Evolutionary conservation across 2,113 vertebrate species (phyloP).

Genomic region (Urocolius indicus): DNA sequence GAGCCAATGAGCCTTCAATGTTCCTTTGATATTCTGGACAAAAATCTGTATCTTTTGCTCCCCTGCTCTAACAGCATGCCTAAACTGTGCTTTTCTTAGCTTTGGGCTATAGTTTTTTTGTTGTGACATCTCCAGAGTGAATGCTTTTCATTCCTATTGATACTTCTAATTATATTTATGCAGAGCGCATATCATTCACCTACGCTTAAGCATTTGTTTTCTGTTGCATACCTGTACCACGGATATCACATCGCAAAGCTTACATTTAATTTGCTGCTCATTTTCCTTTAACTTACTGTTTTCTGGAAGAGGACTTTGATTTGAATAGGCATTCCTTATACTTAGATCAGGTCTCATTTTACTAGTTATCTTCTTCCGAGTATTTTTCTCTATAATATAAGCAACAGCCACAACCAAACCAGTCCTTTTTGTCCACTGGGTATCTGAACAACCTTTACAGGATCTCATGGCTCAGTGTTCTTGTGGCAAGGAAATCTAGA

Average conservation of each 20-base stretch:
- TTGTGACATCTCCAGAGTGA: slow-evolving; percentile 1
- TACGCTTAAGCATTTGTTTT: background rate
- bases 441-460: slow-evolving; percentile 7
- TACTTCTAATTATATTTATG: background rate
- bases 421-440: background rate
- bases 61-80: background rate
- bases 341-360: background rate
- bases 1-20: background rate
- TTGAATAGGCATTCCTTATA: background rate
- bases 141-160: slow-evolving; percentile 36
- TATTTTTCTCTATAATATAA: background rate
- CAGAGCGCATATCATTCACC: background rate
- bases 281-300: background rate
- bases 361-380: background rate
- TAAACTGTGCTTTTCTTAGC: background rate
- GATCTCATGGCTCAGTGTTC: background rate
- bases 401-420: background rate
- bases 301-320: background rate
- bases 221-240: background rate
- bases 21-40: background rate
- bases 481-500: background rate
- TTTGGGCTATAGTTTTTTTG: slow-evolving; percentile 32
- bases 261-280: background rate
- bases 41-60: background rate
- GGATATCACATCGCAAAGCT: background rate